These are phyloP conservation scores for Gavia stellata DNA, from an alignment of 2,113 vertebrate species.

Conservation along the genomic window DNA sequence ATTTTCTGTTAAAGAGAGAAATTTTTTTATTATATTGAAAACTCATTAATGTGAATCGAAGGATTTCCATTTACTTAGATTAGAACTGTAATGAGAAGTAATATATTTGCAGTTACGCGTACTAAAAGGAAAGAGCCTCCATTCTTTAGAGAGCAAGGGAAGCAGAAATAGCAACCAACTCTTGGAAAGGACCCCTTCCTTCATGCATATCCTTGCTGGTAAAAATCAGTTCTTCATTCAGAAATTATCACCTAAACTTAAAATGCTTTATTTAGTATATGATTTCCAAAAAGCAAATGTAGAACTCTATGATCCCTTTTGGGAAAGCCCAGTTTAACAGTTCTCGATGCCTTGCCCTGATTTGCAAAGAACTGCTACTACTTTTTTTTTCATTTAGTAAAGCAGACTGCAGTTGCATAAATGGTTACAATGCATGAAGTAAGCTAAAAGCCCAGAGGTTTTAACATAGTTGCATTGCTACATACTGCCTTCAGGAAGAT, in stretches of 20 bases:
- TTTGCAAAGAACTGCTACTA: background rate
- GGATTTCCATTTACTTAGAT: background rate
- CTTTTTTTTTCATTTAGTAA: background rate
- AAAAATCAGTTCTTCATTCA: background rate
- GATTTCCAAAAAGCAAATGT: background rate
- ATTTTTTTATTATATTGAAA: background rate
- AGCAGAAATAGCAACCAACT: background rate
- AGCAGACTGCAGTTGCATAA: background rate
- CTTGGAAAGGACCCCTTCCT: background rate
- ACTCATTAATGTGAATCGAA: background rate
- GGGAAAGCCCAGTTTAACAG: background rate
- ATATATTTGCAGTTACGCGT: background rate
- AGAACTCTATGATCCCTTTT: background rate
- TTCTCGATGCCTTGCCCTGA: background rate
- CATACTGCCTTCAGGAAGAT: background rate
- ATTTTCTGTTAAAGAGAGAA: background rate
- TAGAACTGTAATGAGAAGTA: background rate
- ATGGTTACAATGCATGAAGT: background rate
- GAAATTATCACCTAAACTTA: background rate
- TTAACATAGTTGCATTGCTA: background rate
- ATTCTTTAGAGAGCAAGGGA: background rate
- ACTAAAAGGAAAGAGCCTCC: background rate
- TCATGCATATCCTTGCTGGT: background rate
- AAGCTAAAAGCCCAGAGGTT: background rate
- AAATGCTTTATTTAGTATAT: background rate